phyloP scores from a whole-genome alignment of 2,797 vertebrate genomes.

The Champsocephalus gunnari region DNA sequence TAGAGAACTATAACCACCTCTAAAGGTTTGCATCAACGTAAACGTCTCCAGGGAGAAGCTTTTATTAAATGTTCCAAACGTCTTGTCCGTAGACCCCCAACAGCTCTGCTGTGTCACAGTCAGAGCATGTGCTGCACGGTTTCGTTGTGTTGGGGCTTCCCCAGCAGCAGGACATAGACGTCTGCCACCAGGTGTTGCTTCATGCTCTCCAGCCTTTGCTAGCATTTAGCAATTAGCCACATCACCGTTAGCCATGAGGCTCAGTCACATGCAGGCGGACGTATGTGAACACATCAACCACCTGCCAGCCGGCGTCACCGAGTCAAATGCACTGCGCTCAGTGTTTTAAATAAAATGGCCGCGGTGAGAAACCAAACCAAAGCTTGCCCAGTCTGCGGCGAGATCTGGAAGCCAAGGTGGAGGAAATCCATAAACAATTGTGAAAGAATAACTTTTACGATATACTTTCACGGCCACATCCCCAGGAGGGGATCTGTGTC shows the following conservation, averaged over 20 bases:
- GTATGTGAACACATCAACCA: conserved; percentile 20
- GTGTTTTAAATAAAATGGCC: conserved; percentile 10
- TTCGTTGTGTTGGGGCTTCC: conserved; percentile 38
- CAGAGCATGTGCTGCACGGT: conserved; percentile 22
- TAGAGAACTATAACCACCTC: conserved; percentile 37
- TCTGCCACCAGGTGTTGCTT: conserved; percentile 60
- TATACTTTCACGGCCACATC: conserved; percentile 32
- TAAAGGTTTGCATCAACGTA: conserved; percentile 7
- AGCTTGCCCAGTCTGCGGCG: conserved; percentile 24
- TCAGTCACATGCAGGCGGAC: conserved; percentile 15
- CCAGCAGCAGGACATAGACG: conserved; percentile 68
- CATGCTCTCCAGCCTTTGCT: conserved; percentile 37
- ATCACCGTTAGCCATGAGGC: conserved; percentile 50
- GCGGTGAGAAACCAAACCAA: conserved; percentile 21
- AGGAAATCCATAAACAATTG: conserved; percentile 59
- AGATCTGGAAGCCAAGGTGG: conserved; percentile 21
- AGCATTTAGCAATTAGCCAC: conserved; percentile 70
- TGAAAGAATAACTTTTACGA: conserved; percentile 49
- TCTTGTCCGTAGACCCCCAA: neutral
- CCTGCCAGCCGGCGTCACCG: conserved; percentile 33
- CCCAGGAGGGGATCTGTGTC: conserved; percentile 28
- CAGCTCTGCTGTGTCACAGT: conserved; percentile 4
- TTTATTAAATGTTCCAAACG: neutral
- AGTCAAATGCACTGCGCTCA: conserved; percentile 14
- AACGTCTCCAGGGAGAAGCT: neutral